A percentile compares a stretch with the other conserved stretches of the same genome.
These are phyloP conservation scores for Nannospalax galili DNA, from an alignment of 2,113 vertebrate species.

Conservation along the genomic window DNA sequence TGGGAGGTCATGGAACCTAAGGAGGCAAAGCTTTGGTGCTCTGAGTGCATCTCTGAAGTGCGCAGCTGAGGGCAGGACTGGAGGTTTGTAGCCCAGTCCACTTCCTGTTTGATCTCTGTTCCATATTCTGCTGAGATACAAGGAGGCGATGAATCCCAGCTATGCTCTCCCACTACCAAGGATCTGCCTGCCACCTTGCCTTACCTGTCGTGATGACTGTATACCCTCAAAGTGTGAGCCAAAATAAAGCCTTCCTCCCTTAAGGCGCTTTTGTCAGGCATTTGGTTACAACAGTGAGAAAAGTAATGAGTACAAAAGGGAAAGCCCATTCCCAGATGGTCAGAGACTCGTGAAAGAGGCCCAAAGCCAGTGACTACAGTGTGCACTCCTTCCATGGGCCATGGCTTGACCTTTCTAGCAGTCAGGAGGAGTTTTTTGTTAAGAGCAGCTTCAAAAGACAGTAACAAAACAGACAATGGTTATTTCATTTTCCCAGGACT, in stretches of 20 bases:
- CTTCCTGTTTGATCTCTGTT: not conserved
- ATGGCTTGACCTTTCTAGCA: not conserved
- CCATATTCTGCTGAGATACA: not conserved
- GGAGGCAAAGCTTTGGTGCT: not conserved
- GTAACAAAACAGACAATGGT: not conserved
- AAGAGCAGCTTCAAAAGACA: not conserved
- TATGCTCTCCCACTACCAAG: fast-evolving
- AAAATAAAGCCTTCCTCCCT: not conserved
- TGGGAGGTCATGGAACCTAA: not conserved
- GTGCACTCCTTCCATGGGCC: not conserved
- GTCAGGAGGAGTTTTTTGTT: not conserved
- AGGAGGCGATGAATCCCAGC: too few relatives aligned
- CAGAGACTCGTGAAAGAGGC: not conserved
- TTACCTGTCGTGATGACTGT: too few relatives aligned
- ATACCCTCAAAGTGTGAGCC: too few relatives aligned
- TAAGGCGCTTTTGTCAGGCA: not conserved
- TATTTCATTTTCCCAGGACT: not conserved
- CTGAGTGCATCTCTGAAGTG: too few relatives aligned
- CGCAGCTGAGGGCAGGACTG: not conserved
- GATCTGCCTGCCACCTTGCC: not conserved
- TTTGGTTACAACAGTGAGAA: not conserved
- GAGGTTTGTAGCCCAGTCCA: not conserved
- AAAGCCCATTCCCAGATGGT: not conserved
- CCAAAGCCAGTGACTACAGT: not conserved
- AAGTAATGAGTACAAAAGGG: not conserved